Percentiles rank a stretch among this genome's conserved stretches.
phyloP scores from a whole-genome alignment of 2,888 invertebrate species.

The Gasteruption jaculator region DNA sequence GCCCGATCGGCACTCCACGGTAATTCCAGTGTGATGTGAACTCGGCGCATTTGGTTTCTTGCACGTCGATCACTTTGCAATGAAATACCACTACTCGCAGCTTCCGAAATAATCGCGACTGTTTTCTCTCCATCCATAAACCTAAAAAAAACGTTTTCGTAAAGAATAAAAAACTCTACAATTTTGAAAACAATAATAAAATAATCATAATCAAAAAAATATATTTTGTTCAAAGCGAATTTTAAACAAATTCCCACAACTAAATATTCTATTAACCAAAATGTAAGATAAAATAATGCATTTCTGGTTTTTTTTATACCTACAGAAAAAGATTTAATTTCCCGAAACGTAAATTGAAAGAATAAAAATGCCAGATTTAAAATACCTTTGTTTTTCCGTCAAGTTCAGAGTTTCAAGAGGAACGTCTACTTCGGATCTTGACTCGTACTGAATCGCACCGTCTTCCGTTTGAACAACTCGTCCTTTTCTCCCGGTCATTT shows the following conservation, averaged over 20 bases:
- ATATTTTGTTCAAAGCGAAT: too few relatives aligned
- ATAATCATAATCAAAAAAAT: conserved; percentile 12
- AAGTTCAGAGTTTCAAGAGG: conserved; percentile 96
- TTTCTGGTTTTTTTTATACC: too few relatives aligned
- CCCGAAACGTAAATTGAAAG: too few relatives aligned
- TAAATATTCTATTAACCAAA: too few relatives aligned
- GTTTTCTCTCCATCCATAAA: conserved; percentile 99
- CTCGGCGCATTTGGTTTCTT: conserved; percentile 86
- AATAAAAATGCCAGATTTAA: neutral
- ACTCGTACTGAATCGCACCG: conserved; percentile 90
- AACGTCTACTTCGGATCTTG: conserved; percentile 90
- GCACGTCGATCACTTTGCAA: conserved; percentile 94
- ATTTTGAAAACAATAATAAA: conserved; percentile 10
- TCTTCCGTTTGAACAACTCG: conserved; percentile 89
- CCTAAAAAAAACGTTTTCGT: conserved; percentile 43
- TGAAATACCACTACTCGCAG: conserved; percentile 96
- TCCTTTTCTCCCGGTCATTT: conserved; percentile 98
- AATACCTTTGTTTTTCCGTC: conserved; percentile 70
- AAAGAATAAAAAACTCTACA: too few relatives aligned
- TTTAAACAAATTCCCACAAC: too few relatives aligned
- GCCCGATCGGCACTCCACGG: conserved; percentile 99
- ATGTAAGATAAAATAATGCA: too few relatives aligned
- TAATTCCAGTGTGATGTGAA: conserved; percentile 96
- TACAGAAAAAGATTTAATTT: too few relatives aligned
- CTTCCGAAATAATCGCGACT: conserved; percentile 98